Conservation (phyloP, 2,113 vertebrate species). For the Phalacrocorax brasilianus region DNA sequence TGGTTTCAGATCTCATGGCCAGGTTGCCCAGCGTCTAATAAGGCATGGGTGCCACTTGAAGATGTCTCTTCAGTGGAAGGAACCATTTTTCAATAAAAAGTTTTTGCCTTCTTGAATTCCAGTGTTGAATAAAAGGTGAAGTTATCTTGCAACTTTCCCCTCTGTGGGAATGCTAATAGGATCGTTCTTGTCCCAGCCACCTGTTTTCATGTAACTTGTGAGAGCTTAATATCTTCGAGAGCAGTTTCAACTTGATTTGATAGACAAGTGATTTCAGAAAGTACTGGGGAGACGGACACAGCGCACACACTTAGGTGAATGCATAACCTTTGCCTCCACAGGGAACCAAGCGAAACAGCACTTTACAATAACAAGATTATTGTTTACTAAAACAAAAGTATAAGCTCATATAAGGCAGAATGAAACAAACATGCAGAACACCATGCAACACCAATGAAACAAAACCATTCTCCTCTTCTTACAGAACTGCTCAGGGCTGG, state of each 20-base stretch:
- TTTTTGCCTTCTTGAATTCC: constrained; percentile 6
- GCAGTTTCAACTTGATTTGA: background rate
- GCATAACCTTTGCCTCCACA: background rate
- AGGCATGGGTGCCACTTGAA: background rate
- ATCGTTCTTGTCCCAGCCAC: background rate
- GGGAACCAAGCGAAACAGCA: background rate
- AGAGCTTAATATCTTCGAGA: background rate
- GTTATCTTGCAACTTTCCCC: background rate
- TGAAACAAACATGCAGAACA: background rate
- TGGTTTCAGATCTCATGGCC: background rate
- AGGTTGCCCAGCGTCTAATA: background rate
- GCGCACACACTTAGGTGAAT: background rate
- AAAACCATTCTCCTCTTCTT: background rate
- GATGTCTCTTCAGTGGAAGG: background rate
- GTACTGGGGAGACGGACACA: accelerated
- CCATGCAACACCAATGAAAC: background rate
- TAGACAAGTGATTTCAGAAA: background rate
- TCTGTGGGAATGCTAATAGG: background rate
- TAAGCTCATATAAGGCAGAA: background rate
- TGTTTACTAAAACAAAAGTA: background rate
- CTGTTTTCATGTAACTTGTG: background rate
- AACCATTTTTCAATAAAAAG: background rate
- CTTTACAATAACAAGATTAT: background rate
- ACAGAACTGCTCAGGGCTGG: background rate
- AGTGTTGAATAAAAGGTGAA: background rate